Conservation (phyloP, 1,140 invertebrate species). For the Brachionus calyciflorus region DNA sequence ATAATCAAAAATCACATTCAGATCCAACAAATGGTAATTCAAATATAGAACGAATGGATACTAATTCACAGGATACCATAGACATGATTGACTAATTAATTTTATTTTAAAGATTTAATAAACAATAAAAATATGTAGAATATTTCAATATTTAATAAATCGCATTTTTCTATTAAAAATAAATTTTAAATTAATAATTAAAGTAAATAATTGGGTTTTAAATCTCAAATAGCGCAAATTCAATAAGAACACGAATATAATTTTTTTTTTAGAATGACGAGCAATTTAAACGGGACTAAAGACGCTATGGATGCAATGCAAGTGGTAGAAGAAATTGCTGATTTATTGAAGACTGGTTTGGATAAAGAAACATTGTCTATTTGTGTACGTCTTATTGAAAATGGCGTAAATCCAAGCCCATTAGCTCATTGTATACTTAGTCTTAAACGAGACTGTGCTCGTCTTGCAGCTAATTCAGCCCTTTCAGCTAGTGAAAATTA, state of each 20-base stretch:
- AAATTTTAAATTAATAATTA: neutral
- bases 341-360: constrained; percentile 14
- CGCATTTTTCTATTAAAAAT: neutral
- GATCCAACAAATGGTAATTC: neutral
- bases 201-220: neutral
- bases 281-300: constrained; percentile 16
- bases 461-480: neutral
- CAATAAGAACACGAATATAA: neutral
- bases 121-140: neutral
- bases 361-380: constrained; percentile 43
- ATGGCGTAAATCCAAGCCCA: constrained; percentile 25
- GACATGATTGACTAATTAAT: neutral
- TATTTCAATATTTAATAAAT: neutral
- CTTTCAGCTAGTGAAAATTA: neutral
- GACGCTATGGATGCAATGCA: constrained; percentile 40
- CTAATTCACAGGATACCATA: neutral
- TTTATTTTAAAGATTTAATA: neutral
- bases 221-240: neutral
- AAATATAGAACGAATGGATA: neutral
- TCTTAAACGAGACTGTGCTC: neutral
- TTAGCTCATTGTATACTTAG: constrained; percentile 29
- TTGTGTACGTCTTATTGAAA: constrained; percentile 44
- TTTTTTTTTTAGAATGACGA: neutral
- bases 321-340: constrained; percentile 37
- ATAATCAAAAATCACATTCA: neutral